Evolutionary conservation across 2,797 vertebrate species (phyloP), one percentile per base, ranked within the genome.

Genomic region (Botia kubotai): DNA sequence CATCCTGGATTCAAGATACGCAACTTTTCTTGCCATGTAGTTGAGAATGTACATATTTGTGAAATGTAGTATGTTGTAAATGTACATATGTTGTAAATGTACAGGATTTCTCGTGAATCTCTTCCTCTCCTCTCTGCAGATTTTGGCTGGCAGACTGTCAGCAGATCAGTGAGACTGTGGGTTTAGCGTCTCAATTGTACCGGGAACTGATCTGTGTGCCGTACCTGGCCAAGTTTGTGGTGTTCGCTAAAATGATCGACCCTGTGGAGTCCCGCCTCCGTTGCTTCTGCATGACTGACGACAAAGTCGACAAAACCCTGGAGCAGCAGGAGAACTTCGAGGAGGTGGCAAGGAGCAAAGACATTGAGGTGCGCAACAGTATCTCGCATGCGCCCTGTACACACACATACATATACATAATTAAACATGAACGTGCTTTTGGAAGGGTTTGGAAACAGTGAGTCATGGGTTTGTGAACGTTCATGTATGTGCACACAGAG

Each of bases 81-180:
- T n/a, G n/a, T n/a, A n/a, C n/a, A n/a, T n/a, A n/a, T n/a, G n/a
- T n/a, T n/a, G n/a, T n/a, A n/a, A n/a, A n/a, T n/a, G n/a, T n/a
- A n/a, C 4, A 29, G 29, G 29, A 29, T 43, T 39, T 39, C 6
- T 39, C 19, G 26, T 26, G 0, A 67, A 12, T 67, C 14, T 19
- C 16, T 21, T 21, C 36, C 43, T 66, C 33, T 12, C 36, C 0
- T 65, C 13, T 3, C 29, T 63, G 10, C 83, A 99, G 98, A 90
- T 99, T 99, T 94, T 99, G 98, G 98, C 96, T 99, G 12, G 97
- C 97, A 90, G 97, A 99, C 93, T 99, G 98, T 94, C 98, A 98
- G 93, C 98, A 99, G 87, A 95, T 98, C 89, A 93, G 96, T 91
- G 98, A 99, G 94, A 98, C 97, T 52, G 98, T 99, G 76, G 94